phyloP scores from a whole-genome alignment of 2,888 invertebrate genomes.

The Eremobia ochroleuca region DNA sequence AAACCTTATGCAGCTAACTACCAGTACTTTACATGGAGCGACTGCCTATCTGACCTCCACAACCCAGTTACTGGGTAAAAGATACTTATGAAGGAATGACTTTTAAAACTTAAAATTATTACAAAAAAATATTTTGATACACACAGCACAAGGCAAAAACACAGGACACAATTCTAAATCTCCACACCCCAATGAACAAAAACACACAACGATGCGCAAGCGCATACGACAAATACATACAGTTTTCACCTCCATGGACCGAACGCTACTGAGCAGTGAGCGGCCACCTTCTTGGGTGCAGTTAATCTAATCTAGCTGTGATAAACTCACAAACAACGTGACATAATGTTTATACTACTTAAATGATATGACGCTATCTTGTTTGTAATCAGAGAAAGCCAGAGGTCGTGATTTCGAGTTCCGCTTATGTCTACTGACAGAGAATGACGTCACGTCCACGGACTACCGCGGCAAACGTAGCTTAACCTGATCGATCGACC shows the following conservation, averaged over 20 bases:
- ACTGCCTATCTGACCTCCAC: neutral
- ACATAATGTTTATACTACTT: slow-evolving; percentile 57
- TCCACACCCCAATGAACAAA: slow-evolving; percentile 5
- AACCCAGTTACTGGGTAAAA: neutral
- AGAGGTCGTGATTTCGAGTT: slow-evolving; percentile 27
- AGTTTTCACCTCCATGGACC: slow-evolving; percentile 70
- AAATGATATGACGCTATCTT: slow-evolving; percentile 23
- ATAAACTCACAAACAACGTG: slow-evolving; percentile 61
- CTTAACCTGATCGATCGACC: too few species aligned
- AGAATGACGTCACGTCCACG: neutral
- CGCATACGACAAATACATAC: slow-evolving; percentile 55
- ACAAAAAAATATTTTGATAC: neutral
- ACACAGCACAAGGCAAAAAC: slow-evolving; percentile 18
- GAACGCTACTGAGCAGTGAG: slow-evolving; percentile 61
- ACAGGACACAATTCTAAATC: slow-evolving; percentile 10
- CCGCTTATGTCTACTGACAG: neutral
- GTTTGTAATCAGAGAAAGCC: slow-evolving; percentile 9
- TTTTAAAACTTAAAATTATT: slow-evolving; percentile 4
- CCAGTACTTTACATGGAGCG: neutral
- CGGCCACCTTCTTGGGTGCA: slow-evolving; percentile 15
- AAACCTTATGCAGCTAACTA: too few species aligned
- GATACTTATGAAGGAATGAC: neutral
- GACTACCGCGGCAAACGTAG: too few species aligned
- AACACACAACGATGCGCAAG: slow-evolving; percentile 12
- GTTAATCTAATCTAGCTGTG: slow-evolving; percentile 66